These are phyloP conservation scores for Propithecus perrieri DNA, from an alignment of 2,797 vertebrate species.

Conservation along the genomic window DNA sequence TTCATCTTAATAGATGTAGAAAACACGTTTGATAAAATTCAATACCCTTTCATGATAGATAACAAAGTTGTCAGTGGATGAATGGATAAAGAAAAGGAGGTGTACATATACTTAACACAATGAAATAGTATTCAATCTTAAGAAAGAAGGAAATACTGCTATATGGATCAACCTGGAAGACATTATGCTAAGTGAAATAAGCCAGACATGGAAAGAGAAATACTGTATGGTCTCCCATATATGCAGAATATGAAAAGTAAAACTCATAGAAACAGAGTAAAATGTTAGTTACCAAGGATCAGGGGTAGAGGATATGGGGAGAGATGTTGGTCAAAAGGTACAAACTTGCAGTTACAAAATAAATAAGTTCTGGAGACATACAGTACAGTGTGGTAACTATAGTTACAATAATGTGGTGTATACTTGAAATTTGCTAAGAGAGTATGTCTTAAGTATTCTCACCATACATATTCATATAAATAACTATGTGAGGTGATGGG, in stretches of 20 bases:
- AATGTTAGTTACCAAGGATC: neutral
- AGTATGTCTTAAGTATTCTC: neutral
- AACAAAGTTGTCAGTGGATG: too few species aligned
- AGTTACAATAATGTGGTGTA: neutral
- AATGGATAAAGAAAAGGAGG: neutral
- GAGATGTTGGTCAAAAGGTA: neutral
- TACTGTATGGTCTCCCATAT: neutral
- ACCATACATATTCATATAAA: neutral
- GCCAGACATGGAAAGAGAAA: neutral
- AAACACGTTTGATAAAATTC: neutral
- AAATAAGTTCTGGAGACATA: neutral
- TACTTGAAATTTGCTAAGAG: neutral
- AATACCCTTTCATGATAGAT: too few species aligned
- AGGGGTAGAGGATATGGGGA: neutral
- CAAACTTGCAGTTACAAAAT: neutral
- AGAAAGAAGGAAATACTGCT: neutral
- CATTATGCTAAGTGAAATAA: neutral
- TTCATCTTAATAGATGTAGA: neutral
- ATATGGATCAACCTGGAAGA: neutral
- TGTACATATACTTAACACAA: neutral
- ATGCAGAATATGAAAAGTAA: neutral
- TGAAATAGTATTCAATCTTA: neutral
- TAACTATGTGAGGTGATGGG: neutral
- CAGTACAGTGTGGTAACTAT: too few species aligned
- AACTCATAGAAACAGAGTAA: neutral